phyloP scores from a whole-genome alignment of 2,797 vertebrate species.

The Decapterus maruadsi region DNA sequence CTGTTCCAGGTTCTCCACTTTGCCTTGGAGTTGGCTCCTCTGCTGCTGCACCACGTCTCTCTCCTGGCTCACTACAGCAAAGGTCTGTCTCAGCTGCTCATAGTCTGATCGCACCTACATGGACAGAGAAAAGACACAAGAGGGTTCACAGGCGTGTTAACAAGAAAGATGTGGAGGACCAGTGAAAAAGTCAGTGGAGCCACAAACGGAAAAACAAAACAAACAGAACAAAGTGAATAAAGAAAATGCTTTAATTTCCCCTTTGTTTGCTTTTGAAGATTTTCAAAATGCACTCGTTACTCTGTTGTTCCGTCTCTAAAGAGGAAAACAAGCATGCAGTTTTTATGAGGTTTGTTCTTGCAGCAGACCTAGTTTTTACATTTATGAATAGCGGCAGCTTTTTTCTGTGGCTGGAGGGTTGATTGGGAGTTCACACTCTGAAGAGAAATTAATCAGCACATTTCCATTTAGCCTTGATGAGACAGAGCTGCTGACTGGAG shows the following conservation, averaged over 20 bases:
- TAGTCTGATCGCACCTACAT: conserved; percentile 89
- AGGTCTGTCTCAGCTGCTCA: conserved; percentile 85
- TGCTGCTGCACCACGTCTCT: conserved; percentile 87
- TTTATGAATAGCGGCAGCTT: conserved; percentile 52
- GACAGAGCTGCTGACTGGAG: conserved; percentile 71
- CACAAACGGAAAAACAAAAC: neutral
- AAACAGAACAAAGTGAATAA: conserved; percentile 20
- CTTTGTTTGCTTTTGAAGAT: conserved; percentile 19
- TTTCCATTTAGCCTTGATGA: conserved; percentile 70
- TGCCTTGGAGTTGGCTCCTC: conserved; percentile 88
- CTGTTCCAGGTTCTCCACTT: conserved; percentile 95
- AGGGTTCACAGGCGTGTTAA: conserved; percentile 26
- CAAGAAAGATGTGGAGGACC: conserved; percentile 10
- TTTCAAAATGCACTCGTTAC: conserved; percentile 18
- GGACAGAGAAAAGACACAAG: neutral
- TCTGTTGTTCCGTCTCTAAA: conserved; percentile 2
- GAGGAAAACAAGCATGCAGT: conserved; percentile 36
- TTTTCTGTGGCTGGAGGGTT: conserved; percentile 49
- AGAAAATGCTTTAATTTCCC: conserved; percentile 1
- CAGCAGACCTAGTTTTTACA: conserved; percentile 50
- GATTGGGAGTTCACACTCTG: conserved; percentile 67
- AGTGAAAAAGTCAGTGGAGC: neutral
- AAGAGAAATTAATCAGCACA: conserved; percentile 74
- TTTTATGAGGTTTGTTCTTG: conserved; percentile 56
- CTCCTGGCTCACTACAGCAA: conserved; percentile 86